Base-by-base conservation (phyloP, 2,113 vertebrate species). In the Cryptotis parvus region DNA sequence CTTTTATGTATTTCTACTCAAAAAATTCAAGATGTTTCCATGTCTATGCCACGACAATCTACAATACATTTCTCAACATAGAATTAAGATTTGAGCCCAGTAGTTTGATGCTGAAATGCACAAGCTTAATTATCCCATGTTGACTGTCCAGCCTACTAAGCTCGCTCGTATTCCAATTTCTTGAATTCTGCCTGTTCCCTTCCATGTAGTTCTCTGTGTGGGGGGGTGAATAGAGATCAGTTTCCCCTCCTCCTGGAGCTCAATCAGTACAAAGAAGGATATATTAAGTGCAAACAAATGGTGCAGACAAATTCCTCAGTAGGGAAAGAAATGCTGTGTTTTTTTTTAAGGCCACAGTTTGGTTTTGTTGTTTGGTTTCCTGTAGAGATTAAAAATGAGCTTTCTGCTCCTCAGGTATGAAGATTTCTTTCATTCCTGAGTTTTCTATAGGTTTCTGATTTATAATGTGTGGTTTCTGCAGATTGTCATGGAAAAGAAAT, bases 401-500 rank as follows among this genome's bases (percentile, higher is more conserved):
- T 95, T 66, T 88, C 39, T 20, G 69, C 9, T 95, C 90, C 31
- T 91, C 15, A 35, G 43, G 58, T 91, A 41, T 94, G 81, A 80
- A 91, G 31, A 84, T 93, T 93, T 89, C 80, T 95, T 92, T 94
- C 77, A 95, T 92, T 94, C 70, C 74, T 75, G 43, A 91, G 89
- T 49, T 92, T 95, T 90, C 29, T 52, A 52, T 29, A 52, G 69
- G 20, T 35, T 89, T 91, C 82, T 85, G 87, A 95, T 92, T 87
- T 81, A 92, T 83, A 93, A 80, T 22, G 52, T 91, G 92, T 94
- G 90, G 72, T 91, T 66, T 81, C 81, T n/a, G 68, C 45, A 92
- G 85, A 95, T 88, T 95, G 93, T 95, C 84, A 85, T 76, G 93
- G 87, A 91, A 89, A 91, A 87, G 69, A 91, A 91, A 70, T 63